Conservation (phyloP, 2,888 invertebrate species). For the Drosophila subsilvestris region DNA sequence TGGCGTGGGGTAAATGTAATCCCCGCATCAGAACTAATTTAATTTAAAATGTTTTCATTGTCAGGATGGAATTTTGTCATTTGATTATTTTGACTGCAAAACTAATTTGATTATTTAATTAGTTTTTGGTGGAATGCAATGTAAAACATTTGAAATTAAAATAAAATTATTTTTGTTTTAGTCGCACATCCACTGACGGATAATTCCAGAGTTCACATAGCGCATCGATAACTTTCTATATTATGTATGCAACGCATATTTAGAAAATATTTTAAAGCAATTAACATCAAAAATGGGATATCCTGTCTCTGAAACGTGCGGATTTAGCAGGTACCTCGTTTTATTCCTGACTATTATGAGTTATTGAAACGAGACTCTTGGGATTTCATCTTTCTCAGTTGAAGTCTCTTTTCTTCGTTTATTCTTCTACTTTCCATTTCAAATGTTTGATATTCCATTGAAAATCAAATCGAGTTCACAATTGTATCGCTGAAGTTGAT, state of each 20-base stretch:
- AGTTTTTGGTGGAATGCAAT: not conserved
- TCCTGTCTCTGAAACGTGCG: not conserved
- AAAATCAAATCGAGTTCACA: not conserved
- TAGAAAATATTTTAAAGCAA: no score
- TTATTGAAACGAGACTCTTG: not conserved
- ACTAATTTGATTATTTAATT: slow-evolving; percentile 10
- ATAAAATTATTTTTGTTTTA: not conserved
- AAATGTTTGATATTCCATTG: not conserved
- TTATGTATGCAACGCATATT: no score
- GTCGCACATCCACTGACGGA: not conserved
- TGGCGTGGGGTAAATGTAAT: not conserved
- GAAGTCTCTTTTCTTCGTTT: not conserved
- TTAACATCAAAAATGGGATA: no score
- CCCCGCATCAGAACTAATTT: not conserved
- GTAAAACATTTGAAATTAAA: not conserved
- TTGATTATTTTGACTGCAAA: slow-evolving; percentile 5
- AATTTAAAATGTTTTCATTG: slow-evolving; percentile 1
- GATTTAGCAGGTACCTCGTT: not conserved
- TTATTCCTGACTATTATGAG: not conserved
- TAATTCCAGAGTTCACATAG: not conserved
- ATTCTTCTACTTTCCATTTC: not conserved
- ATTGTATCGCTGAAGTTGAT: not conserved
- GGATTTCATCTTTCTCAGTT: not conserved
- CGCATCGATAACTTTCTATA: no score
- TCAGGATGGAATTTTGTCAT: not conserved